phyloP scores from a whole-genome alignment of 2,888 invertebrate genomes.

The Pyrocoelia pectoralis region DNA sequence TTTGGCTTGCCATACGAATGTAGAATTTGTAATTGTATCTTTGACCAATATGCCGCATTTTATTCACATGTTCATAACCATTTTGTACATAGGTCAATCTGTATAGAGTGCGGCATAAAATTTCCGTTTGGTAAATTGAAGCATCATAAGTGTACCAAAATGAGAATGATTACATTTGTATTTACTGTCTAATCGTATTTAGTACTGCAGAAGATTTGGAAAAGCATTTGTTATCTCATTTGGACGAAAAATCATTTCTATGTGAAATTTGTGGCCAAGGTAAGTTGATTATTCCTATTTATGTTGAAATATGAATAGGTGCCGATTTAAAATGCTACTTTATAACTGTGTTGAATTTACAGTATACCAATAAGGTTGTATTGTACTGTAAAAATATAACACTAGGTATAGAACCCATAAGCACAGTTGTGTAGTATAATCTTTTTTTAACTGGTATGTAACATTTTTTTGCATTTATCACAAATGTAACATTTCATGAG shows the following conservation, averaged over 20 bases:
- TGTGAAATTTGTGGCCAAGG: slow-evolving; percentile 48
- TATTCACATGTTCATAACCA: slow-evolving; percentile 18
- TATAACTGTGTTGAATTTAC: too few species aligned
- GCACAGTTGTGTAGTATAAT: too few species aligned
- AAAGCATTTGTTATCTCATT: slow-evolving; percentile 46
- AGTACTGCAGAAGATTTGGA: slow-evolving; percentile 45
- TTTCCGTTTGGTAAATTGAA: slow-evolving; percentile 12
- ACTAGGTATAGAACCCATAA: too few species aligned
- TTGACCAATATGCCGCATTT: slow-evolving; percentile 17
- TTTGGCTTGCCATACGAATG: slow-evolving; percentile 18
- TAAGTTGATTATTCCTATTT: slow-evolving; percentile 2
- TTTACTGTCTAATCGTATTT: slow-evolving; percentile 23
- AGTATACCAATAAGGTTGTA: too few species aligned
- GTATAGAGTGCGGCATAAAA: slow-evolving; percentile 15
- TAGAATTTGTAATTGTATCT: slow-evolving; percentile 16
- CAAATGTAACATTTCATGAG: too few species aligned
- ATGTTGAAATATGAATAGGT: too few species aligned
- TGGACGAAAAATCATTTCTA: slow-evolving; percentile 44
- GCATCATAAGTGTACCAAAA: slow-evolving; percentile 54
- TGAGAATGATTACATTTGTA: slow-evolving; percentile 47
- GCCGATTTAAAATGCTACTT: too few species aligned
- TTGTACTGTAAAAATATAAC: too few species aligned
- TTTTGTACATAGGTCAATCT: not conserved
- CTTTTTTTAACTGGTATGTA: too few species aligned
- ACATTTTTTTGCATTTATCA: too few species aligned